Base-by-base conservation (phyloP, 2,797 vertebrate genomes). In the Xerus rutilus region DNA sequence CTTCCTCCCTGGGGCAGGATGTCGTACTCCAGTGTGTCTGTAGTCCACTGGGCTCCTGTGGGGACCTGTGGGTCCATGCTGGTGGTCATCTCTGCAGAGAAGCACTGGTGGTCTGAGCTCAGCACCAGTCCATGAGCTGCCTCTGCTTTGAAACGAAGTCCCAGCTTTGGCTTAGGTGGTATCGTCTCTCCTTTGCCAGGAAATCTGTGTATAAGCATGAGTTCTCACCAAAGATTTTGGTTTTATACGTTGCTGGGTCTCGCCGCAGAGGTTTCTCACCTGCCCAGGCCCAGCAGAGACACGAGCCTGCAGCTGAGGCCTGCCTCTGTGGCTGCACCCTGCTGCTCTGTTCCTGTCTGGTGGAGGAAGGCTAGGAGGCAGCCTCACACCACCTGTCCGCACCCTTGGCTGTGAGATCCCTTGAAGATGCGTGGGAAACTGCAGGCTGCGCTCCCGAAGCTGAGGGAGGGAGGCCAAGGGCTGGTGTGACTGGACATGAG, bases 11-110 rank as follows among this genome's bases (percentile, higher is more conserved):
- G 25, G 21, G 25, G 17, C 52, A 14, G 59, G 45, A 43, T 39
- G 14, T 74, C 30, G 1, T 30, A 17, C 69, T 85, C 18, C 9
- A 15, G 54, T 7, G n/a, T 13, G 0, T 70, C 30, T 39, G 23
- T 9, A 35, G 13, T 21, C 11, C 6, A 28, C n/a, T 1, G 11
- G 39, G 30, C 13, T 23, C 13, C 0, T 9, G 6, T 20, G 25
- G 78, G 54, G 7, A 21, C 57, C 30, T 5, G 2, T 43, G 49
- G 32, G 4, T 35, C 4, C 7, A 12, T 73, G 20, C 59, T 30
- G 32, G 12, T 14, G 32, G 7, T 23, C 45, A 21, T 12, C 21
- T 5, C 65, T 57, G 21, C 18, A 17, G 28, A 67, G 21, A 20
- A 59, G 47, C 64, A 0, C 52, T 1, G 9, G 11, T 32, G 30